Evolutionary conservation across 2,888 invertebrate species (phyloP).

Genomic region (Selenia dentaria): DNA sequence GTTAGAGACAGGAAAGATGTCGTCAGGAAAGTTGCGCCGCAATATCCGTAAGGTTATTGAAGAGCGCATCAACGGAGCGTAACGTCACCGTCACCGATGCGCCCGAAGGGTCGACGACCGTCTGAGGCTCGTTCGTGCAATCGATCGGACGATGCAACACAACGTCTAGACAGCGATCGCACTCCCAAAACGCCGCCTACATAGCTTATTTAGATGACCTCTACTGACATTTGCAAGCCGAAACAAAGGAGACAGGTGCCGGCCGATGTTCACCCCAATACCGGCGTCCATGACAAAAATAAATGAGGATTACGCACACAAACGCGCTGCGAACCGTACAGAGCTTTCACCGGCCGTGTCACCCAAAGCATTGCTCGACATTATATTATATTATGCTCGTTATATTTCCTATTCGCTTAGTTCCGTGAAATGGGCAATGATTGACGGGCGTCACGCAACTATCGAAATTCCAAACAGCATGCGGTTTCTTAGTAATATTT

Average conservation of each 20-base stretch:
- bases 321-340: slow-evolving; percentile 47
- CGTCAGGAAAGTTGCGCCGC: slow-evolving; percentile 53
- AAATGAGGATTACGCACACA: slow-evolving; percentile 66
- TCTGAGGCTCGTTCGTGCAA: slow-evolving; percentile 79
- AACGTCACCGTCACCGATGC: slow-evolving; percentile 84
- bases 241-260: slow-evolving; percentile 83
- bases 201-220: slow-evolving; percentile 83
- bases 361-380: slow-evolving; percentile 42
- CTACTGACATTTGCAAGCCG: slow-evolving; percentile 78
- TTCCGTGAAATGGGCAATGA: slow-evolving; percentile 42
- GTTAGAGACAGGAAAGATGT: slow-evolving; percentile 20
- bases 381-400: slow-evolving; percentile 32
- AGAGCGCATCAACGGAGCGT: slow-evolving; percentile 81
- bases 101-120: slow-evolving; percentile 81
- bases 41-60: slow-evolving; percentile 70
- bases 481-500: slow-evolving; percentile 28
- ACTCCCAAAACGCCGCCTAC: slow-evolving; percentile 72
- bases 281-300: slow-evolving; percentile 68
- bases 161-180: slow-evolving; percentile 80
- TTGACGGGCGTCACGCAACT: slow-evolving; percentile 59
- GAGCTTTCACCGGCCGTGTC: slow-evolving; percentile 71
- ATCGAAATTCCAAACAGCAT: slow-evolving; percentile 45
- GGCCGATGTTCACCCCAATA: slow-evolving; percentile 56
- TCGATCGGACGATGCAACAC: slow-evolving; percentile 82
- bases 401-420: slow-evolving; percentile 45